Base-by-base conservation (phyloP, 2,888 invertebrate species). In the Dasypolia templi region DNA sequence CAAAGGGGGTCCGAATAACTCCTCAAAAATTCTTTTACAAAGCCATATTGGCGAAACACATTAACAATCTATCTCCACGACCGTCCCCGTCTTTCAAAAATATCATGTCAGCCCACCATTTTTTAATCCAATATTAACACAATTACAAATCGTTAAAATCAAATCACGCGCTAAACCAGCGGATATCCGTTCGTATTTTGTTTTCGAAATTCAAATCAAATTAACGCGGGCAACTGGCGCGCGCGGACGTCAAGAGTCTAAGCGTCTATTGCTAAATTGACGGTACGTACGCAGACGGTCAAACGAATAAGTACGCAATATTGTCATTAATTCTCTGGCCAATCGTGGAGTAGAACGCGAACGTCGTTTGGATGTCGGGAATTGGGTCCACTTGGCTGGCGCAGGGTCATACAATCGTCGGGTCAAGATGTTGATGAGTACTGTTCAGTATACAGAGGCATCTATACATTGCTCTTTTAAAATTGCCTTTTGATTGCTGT, bases 1-100 rank as follows among this genome's bases (percentile, higher is more conserved):
- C 83, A 80, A 86, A 87, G 72, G 86, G 84, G 88, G 85, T 89
- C 90, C 91, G 89, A 90, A 86, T 89, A 76, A 74, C 51, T 51
- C 80, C 78, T 84, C 86, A 83, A 80, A 81, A 75, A 90, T 85
- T 88, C 46, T 82, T 83, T 73, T 87, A 90, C 87, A 86, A 79
- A 86, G 96, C 96, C 96, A 92, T 96, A 90, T 95, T 96, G 96
- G 96, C 96, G 95, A 96, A 95, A 90, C 90, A 91, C 88, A 89
- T 90, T 12, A 89, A 85, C 22, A 88, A 83, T 79, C 86, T 89
- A 84, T 91, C 89, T 5, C 86, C 88, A 59, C 91, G 82, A 64
- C 94, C 94, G 79, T 90, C 93, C 49, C 90, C 91, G 84, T 93
- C 93, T 58, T 91, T 89, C 69, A 92, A 82, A 89, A 87, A 91